phyloP scores from a whole-genome alignment of 2,888 invertebrate genomes.

The Homarus gammarus region DNA sequence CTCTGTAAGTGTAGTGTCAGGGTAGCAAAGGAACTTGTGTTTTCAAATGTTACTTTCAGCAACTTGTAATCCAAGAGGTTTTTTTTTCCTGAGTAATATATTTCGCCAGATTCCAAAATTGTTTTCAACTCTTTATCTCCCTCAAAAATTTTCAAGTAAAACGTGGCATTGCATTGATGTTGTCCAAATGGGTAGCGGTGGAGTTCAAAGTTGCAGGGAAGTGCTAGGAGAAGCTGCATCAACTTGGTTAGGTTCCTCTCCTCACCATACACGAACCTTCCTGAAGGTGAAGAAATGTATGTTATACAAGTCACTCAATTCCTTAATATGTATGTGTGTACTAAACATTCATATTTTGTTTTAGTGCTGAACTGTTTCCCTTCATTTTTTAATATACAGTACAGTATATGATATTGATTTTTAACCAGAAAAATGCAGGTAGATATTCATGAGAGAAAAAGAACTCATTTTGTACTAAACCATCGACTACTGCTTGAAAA shows the following conservation, averaged over 20 bases:
- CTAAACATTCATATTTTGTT: too few relatives aligned
- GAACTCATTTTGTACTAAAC: too few relatives aligned
- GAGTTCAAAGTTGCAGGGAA: not conserved
- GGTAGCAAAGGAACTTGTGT: not conserved
- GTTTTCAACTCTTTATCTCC: not conserved
- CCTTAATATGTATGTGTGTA: too few relatives aligned
- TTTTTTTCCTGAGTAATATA: not conserved
- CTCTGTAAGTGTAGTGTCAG: constrained; percentile 27
- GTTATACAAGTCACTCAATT: too few relatives aligned
- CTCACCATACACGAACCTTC: not conserved
- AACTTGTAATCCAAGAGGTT: not conserved
- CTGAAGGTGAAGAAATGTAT: not conserved
- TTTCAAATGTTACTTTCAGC: not conserved
- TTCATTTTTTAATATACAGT: too few relatives aligned
- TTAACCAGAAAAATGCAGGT: too few relatives aligned
- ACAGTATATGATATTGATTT: too few relatives aligned
- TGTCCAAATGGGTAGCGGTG: not conserved
- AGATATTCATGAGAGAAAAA: too few relatives aligned
- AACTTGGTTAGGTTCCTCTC: not conserved
- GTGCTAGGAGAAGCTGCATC: not conserved
- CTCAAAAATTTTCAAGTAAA: not conserved
- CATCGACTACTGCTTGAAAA: too few relatives aligned
- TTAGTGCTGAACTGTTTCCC: too few relatives aligned
- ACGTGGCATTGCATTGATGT: not conserved
- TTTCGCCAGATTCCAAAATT: not conserved